Conservation (phyloP, 1,140 invertebrate species). For the Drosophila virilis region DNA sequence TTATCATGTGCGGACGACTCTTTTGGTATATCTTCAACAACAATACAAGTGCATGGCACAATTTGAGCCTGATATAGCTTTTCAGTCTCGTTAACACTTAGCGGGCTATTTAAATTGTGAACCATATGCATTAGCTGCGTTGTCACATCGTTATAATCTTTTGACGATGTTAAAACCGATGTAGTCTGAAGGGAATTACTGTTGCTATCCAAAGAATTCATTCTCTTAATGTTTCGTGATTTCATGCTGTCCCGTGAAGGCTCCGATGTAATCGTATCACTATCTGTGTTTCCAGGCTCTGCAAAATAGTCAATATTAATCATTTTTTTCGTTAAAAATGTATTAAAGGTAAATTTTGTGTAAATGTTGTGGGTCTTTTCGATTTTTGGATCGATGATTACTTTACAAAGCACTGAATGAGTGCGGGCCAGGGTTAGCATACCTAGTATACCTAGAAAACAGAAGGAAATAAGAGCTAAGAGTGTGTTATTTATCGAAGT, state of each 20-base stretch:
- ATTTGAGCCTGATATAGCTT: conserved; percentile 50
- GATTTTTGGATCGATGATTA: too few relatives aligned
- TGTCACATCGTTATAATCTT: conserved; percentile 47
- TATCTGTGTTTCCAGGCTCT: conserved; percentile 61
- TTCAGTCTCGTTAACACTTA: conserved; percentile 52
- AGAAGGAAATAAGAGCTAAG: too few relatives aligned
- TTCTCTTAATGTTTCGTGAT: conserved; percentile 42
- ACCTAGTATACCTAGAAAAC: too few relatives aligned
- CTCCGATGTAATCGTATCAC: conserved; percentile 75
- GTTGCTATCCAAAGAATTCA: conserved; percentile 64
- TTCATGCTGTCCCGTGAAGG: conserved; percentile 66
- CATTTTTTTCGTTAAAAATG: background rate
- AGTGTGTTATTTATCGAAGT: too few relatives aligned
- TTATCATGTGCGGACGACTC: background rate
- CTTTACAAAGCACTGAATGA: too few relatives aligned
- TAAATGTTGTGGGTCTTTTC: too few relatives aligned
- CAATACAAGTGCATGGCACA: conserved; percentile 72
- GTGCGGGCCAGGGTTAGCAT: too few relatives aligned
- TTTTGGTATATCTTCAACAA: conserved; percentile 46
- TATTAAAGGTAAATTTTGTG: too few relatives aligned
- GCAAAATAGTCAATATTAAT: conserved; percentile 26
- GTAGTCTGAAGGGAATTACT: conserved; percentile 51
- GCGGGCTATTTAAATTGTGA: conserved; percentile 49
- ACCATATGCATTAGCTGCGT: conserved; percentile 67
- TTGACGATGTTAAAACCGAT: conserved; percentile 11